phyloP scores from a whole-genome alignment of 2,888 invertebrate genomes.

The Macaria liturata region DNA sequence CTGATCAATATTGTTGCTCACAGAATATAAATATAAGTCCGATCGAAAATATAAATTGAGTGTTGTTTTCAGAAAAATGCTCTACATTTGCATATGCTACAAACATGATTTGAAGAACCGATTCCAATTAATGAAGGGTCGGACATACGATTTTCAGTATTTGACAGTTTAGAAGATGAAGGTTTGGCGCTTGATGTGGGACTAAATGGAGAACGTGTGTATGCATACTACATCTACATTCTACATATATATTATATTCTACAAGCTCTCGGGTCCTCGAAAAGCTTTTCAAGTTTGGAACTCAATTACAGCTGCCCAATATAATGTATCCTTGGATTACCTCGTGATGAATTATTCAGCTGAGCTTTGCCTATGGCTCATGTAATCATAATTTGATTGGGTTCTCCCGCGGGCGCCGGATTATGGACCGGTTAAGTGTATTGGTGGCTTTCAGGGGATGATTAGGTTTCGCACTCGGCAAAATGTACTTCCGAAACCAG shows the following conservation, averaged over 20 bases:
- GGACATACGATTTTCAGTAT: conserved; percentile 32
- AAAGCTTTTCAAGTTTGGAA: conserved; percentile 30
- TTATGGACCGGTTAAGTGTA: conserved; percentile 19
- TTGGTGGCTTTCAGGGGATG: conserved; percentile 13
- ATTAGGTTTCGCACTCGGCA: conserved; percentile 7
- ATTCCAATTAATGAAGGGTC: conserved; percentile 35
- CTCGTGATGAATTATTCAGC: conserved; percentile 26
- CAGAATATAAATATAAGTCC: too few species aligned
- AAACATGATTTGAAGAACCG: conserved; percentile 25
- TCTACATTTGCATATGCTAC: conserved; percentile 7
- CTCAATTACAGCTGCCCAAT: conserved; percentile 28
- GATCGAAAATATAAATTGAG: too few species aligned
- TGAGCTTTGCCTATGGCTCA: conserved; percentile 22
- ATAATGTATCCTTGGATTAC: conserved; percentile 25
- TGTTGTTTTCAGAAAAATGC: too few species aligned
- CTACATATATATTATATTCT: too few species aligned
- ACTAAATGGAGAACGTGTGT: conserved; percentile 32
- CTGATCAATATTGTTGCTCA: too few species aligned
- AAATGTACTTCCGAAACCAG: background rate
- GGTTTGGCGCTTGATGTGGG: conserved; percentile 35
- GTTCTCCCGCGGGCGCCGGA: conserved; percentile 16
- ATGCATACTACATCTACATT: conserved; percentile 11
- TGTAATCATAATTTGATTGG: conserved; percentile 28
- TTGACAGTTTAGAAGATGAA: conserved; percentile 36
- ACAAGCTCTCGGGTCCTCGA: conserved; percentile 23